Evolutionary conservation across 1,140 invertebrate genomes (phyloP), one percentile per base, ranked within the genome.

Genomic region (Leptoteleia sp.): DNA sequence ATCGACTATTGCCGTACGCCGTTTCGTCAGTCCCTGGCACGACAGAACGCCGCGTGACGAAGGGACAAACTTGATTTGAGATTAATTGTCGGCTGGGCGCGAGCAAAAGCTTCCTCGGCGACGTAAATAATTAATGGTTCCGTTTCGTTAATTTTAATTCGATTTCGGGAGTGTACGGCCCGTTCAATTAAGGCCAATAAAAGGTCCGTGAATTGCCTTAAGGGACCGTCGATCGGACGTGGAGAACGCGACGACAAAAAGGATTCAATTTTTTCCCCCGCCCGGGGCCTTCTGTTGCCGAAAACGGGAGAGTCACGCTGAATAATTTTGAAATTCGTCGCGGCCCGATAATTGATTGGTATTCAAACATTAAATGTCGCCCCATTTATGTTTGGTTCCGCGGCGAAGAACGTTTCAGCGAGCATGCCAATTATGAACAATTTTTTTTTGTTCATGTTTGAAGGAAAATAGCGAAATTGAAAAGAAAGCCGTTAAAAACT

Each of bases 251-350:
- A 57, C 52, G 16, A 15, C 19, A 65, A 72, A 31, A 54, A 59
- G 42, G 22, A 73, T 65, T 50, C 59, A 59, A 57, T 48, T 31
- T 57, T 59, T 73, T 47, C 13, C 12, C 13, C 12, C 3, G 17
- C 12, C 6, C 16, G 6, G 27, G 4, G 11, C 22, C 65, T 62
- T 71, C 17, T 61, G 48, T 43, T 42, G 47, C 48, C 67, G 22
- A 57, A 73, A 79, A 79, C 31, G 11, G 19, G 54, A 59, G 2
- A 72, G 67, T 78, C 76, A 78, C 33, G 67, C 22, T 35, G 9
- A 25, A 61, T 78, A 67, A 78, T 72, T 78, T 78, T 15, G 40
- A 3, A 29, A 78, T 72, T 72, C 37, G 57, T 45, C 45, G 13
- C 61, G 16, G 27, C 27, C 6, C 27, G 22, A 0, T 52, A 59